Conservation (phyloP, 2,888 invertebrate species). For the Anaspis maculata region DNA sequence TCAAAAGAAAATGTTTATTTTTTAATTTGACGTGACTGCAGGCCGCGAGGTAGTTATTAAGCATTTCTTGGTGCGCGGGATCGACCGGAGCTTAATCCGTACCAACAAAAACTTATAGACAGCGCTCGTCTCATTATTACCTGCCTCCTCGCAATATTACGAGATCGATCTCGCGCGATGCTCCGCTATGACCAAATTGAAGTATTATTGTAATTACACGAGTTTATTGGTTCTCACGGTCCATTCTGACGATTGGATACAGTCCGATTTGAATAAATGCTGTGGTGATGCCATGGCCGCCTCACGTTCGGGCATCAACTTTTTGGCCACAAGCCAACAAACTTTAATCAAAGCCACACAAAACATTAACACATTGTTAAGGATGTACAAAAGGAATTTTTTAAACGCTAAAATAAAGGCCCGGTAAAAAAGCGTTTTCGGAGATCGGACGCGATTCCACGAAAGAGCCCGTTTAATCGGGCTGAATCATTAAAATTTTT, state of each 20-base stretch:
- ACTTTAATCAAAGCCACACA: slow-evolving; percentile 9
- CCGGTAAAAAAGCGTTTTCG: slow-evolving; percentile 9
- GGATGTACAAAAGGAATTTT: no score
- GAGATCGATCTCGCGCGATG: no score
- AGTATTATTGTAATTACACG: slow-evolving; percentile 28
- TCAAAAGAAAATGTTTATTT: slow-evolving; percentile 24
- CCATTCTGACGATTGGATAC: slow-evolving; percentile 13
- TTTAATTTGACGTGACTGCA: slow-evolving; percentile 25
- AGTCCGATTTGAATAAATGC: slow-evolving; percentile 6
- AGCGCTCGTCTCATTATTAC: slow-evolving; percentile 3
- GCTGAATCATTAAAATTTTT: slow-evolving; percentile 15
- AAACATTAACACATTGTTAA: slow-evolving; percentile 17
- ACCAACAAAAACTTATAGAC: slow-evolving; percentile 8
- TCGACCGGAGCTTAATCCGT: slow-evolving; percentile 1
- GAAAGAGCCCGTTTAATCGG: slow-evolving; percentile 8
- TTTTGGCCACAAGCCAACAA: slow-evolving; percentile 5
- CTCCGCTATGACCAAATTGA: no score
- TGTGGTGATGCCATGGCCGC: slow-evolving; percentile 6
- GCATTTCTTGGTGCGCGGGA: slow-evolving; percentile 16
- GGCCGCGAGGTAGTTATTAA: slow-evolving; percentile 19
- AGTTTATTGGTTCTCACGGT: slow-evolving; percentile 31
- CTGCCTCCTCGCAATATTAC: slow-evolving; percentile 12
- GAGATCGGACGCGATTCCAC: slow-evolving; percentile 8
- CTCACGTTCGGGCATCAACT: not conserved
- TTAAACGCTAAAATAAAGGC: slow-evolving; percentile 11